A percentile compares a stretch with the other conserved stretches of the same genome.
These are phyloP conservation scores for Charadrius vociferus DNA, from an alignment of 2,113 vertebrate species.

Conservation along the genomic window DNA sequence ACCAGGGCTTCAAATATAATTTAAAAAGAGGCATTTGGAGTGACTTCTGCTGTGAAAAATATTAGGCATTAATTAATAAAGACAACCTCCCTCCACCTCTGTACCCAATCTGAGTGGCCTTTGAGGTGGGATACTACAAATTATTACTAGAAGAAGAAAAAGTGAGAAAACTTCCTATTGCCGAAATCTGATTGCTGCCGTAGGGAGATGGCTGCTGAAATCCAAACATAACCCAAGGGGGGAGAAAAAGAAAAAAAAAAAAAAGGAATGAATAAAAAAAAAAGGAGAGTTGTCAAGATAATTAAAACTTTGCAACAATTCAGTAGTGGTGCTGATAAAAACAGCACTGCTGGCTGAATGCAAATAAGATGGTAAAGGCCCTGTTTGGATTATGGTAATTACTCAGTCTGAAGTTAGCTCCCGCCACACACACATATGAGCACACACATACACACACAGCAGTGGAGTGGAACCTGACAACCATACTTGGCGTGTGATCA, in stretches of 20 bases:
- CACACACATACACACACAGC: conserved; percentile 69
- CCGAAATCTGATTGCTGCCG: not conserved
- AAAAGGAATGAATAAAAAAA: not conserved
- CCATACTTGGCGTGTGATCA: conserved; percentile 76
- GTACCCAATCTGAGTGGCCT: not conserved
- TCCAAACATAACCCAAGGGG: conserved; percentile 30
- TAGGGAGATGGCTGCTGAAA: conserved; percentile 45
- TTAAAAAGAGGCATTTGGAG: not conserved
- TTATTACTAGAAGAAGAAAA: not conserved
- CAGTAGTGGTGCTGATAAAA: conserved; percentile 67
- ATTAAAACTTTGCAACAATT: conserved; percentile 65
- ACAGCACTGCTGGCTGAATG: conserved; percentile 73
- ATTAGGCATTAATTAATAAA: conserved; percentile 24
- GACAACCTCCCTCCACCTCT: not conserved
- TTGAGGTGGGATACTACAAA: not conserved
- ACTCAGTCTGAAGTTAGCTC: conserved; percentile 82
- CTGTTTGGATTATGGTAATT: conserved; percentile 81
- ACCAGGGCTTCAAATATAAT: not conserved
- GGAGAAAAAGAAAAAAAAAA: not conserved
- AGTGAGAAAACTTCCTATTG: conserved; percentile 9
- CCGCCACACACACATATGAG: conserved; percentile 75
- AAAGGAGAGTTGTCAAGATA: conserved; percentile 55
- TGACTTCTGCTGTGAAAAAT: not conserved
- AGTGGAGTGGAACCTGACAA: conserved; percentile 75
- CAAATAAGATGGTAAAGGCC: conserved; percentile 70